A percentile compares a stretch with the other conserved stretches of the same genome.
phyloP scores from a whole-genome alignment of 2,888 invertebrate species.

The Colletes collaris region DNA sequence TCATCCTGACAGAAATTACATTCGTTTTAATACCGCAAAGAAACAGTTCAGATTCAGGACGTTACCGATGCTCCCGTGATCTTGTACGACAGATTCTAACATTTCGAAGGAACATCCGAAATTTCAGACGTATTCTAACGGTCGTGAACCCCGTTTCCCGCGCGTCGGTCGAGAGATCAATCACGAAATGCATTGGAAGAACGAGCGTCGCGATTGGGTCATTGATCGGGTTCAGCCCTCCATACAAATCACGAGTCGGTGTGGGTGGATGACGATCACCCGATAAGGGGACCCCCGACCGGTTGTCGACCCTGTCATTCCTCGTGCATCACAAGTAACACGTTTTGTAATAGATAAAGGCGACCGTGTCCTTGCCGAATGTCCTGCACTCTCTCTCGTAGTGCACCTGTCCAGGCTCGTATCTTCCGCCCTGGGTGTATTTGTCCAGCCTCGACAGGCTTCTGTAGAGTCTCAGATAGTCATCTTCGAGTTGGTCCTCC shows the following conservation, averaged over 20 bases:
- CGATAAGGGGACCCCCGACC: slow-evolving; percentile 4
- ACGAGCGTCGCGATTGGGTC: background rate
- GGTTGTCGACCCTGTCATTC: slow-evolving; percentile 13
- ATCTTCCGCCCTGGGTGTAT: slow-evolving; percentile 66
- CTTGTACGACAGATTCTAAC: background rate
- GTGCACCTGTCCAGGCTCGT: slow-evolving; percentile 80
- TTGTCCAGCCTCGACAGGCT: slow-evolving; percentile 73
- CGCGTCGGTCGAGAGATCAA: background rate
- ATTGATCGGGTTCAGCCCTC: slow-evolving; percentile 11
- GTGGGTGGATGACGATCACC: slow-evolving; percentile 24
- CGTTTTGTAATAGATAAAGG: slow-evolving; percentile 82
- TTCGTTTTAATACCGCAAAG: background rate
- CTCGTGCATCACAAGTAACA: slow-evolving; percentile 80
- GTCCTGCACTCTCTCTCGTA: slow-evolving; percentile 81
- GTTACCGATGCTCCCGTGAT: background rate
- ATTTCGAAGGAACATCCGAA: background rate
- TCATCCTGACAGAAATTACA: slow-evolving; percentile 1
- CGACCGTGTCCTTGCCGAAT: slow-evolving; percentile 81
- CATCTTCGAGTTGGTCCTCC: slow-evolving; percentile 67
- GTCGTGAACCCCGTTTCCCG: too few relatives aligned
- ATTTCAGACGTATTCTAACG: background rate
- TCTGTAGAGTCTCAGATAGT: slow-evolving; percentile 73
- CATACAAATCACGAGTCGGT: slow-evolving; percentile 1
- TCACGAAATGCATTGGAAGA: slow-evolving; percentile 4
- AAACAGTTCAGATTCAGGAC: background rate